Base-by-base conservation (phyloP, 2,888 invertebrate genomes). In the Acanthosoma haemorrhoidale region DNA sequence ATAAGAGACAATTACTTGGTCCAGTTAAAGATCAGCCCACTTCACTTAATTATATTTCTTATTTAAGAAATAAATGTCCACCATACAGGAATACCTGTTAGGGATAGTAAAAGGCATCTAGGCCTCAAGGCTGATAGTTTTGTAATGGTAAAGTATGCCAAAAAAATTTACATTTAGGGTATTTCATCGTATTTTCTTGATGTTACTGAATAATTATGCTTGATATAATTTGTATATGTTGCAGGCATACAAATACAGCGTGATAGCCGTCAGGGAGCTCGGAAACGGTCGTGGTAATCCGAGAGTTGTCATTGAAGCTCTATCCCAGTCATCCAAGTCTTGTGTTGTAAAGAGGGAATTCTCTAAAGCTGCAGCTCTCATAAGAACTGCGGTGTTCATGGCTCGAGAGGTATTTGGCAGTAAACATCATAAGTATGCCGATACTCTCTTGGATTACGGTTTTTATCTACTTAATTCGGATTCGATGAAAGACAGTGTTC, bases 401-500 rank as follows among this genome's bases (percentile, higher is more conserved):
- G 89, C 91, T 13, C 83, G 87, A 15, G 82, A 83, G 75, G 80
- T 84, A 57, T 88, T 86, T 80, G 86, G 86, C 1, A 18, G 91
- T 25, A 80, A 82, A n/a, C 92, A 93, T 82, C 92, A 91, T 69
- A 88, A 89, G 77, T 90, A 89, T 79, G 90, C 94, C 25, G 92
- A 92, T 79, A 88, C 91, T 43, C 83, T 96, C 71, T 83, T 92
- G 75, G 94, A 95, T 82, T 93, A 91, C 80, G 96, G 93, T 74
- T 95, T 92, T 83, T 95, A 91, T 79, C 83, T 95, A 77, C 84
- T 95, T 75, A 94, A 95, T 81, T 88, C 91, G 67, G 96, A 96
- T 82, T 88, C 88, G 68, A 90, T 93, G 74, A 84, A 85, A 74
- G 89, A 91, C 78, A 91, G 93, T 77, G 92, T 95, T n/a, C 84